Conservation (phyloP, 2,888 invertebrate genomes). For the Eupelmus urozonus region DNA sequence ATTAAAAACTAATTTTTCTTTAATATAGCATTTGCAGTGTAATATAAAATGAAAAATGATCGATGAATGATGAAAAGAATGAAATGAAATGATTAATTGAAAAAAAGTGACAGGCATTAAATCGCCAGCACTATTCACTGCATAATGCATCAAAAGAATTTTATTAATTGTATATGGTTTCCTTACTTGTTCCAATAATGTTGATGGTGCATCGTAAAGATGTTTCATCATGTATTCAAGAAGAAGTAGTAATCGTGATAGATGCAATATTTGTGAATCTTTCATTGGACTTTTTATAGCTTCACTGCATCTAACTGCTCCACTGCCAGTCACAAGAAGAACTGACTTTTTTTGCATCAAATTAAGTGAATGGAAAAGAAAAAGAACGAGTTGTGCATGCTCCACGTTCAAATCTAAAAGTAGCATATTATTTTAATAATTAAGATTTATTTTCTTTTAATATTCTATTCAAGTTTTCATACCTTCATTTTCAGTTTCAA, state of each 20-base stretch:
- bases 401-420: conserved; percentile 94
- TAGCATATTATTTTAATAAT: conserved; percentile 16
- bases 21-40: conserved; percentile 71
- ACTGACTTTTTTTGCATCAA: conserved; percentile 98
- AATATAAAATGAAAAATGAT: conserved; percentile 45
- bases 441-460: conserved; percentile 27
- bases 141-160: conserved; percentile 67
- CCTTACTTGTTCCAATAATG: conserved; percentile 88
- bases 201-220: conserved; percentile 94
- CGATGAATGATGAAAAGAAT: conserved; percentile 36
- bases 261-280: conserved; percentile 87
- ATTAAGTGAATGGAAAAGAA: conserved; percentile 95
- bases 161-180: conserved; percentile 1
- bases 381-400: conserved; percentile 94
- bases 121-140: conserved; percentile 46
- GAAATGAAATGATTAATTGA: conserved; percentile 33
- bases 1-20: conserved; percentile 58
- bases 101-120: conserved; percentile 53
- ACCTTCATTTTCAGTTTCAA: conserved; percentile 88
- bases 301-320: conserved; percentile 84
- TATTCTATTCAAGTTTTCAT: conserved; percentile 42
- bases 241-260: conserved; percentile 90
- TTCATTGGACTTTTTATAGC: conserved; percentile 81
- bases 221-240: conserved; percentile 97
- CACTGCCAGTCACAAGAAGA: conserved; percentile 89